Percentiles rank a stretch among this genome's conserved stretches.
phyloP scores from a whole-genome alignment of 2,797 vertebrate species.

The Coregonus sp. region DNA sequence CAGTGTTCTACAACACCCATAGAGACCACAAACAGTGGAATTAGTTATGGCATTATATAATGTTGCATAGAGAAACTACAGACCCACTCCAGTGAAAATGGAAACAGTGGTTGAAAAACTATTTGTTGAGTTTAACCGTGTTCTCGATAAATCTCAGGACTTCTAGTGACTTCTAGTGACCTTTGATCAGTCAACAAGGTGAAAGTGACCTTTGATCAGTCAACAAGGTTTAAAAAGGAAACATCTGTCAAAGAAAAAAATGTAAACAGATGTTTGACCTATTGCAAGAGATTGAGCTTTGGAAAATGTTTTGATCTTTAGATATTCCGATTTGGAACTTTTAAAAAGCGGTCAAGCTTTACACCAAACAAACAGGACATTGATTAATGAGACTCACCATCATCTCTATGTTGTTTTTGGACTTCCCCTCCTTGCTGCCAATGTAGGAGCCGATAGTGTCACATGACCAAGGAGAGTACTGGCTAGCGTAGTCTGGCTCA shows the following conservation, averaged over 20 bases:
- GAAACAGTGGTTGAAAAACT: neutral
- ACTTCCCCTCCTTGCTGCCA: constrained; percentile 95
- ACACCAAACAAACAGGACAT: neutral
- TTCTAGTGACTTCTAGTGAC: neutral
- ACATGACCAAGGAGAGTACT: constrained; percentile 99
- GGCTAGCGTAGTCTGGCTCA: constrained; percentile 88
- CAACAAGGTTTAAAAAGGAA: neutral
- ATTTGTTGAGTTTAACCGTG: neutral
- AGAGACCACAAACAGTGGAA: neutral
- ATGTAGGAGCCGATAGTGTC: constrained; percentile 99
- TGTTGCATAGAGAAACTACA: neutral
- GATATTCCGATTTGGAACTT: neutral
- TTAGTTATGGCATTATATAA: neutral
- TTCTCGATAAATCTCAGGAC: neutral
- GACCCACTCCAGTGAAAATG: neutral
- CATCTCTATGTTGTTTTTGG: constrained; percentile 95
- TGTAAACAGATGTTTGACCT: neutral
- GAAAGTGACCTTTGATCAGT: neutral
- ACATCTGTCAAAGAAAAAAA: neutral
- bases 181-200: too few species aligned
- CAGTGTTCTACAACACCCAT: constrained; percentile 80
- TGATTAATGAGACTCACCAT: constrained; percentile 77
- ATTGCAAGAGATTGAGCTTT: neutral
- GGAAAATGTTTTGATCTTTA: neutral
- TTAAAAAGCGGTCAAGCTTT: neutral